Conservation (phyloP, 2,888 invertebrate species). For the Helleia helle region DNA sequence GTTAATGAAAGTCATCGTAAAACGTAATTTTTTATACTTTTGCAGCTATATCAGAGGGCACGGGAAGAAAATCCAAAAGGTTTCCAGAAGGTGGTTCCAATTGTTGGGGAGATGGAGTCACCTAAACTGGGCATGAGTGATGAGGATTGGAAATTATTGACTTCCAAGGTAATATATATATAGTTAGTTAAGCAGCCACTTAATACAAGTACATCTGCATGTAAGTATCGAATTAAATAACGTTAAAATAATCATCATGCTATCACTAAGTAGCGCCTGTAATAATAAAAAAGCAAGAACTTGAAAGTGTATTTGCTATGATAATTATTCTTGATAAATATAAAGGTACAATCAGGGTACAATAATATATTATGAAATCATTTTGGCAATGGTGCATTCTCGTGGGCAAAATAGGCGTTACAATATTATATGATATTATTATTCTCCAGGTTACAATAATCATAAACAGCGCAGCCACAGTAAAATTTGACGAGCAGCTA, state of each 20-base stretch:
- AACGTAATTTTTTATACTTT: no score
- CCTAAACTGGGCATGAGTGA: constrained; percentile 75
- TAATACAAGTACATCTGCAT: no score
- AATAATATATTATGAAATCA: no score
- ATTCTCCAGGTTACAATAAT: constrained; percentile 61
- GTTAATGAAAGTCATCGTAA: no score
- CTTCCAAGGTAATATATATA: constrained; percentile 46
- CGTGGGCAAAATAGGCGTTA: no score
- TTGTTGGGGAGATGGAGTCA: constrained; percentile 75
- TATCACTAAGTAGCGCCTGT: background rate
- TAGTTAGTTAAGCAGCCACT: no score
- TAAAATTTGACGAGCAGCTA: constrained; percentile 86
- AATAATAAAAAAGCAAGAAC: background rate
- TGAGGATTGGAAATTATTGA: constrained; percentile 65
- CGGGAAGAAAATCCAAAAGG: constrained; percentile 75
- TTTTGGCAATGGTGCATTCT: no score
- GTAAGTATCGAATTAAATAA: no score
- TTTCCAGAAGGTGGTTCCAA: constrained; percentile 62
- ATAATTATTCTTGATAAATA: no score
- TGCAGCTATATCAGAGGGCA: constrained; percentile 71
- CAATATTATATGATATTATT: no score
- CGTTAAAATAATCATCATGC: no score
- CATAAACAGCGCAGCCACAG: constrained; percentile 60
- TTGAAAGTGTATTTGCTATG: background rate
- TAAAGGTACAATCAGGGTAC: no score